Conservation (phyloP, 2,113 vertebrate species). For the Podocnemis expansa region DNA sequence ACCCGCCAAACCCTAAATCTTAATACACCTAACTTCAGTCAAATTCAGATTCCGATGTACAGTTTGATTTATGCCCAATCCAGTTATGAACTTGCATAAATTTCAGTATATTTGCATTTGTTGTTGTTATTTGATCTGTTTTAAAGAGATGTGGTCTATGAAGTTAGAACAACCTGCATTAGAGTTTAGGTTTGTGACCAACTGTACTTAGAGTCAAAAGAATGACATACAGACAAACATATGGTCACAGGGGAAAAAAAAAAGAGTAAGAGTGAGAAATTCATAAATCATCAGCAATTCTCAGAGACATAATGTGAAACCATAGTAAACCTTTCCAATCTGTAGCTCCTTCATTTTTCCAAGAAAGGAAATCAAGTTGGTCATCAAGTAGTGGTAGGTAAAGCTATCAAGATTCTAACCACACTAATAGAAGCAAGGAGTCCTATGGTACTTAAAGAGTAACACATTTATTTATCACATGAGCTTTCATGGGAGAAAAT, state of each 20-base stretch:
- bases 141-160: not conserved
- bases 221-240: not conserved
- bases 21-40: not conserved
- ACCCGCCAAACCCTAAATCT: not conserved
- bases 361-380: not conserved
- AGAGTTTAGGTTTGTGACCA: not conserved
- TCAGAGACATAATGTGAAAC: not conserved
- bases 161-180: not conserved
- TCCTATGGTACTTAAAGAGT: too few species aligned
- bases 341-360: rapidly evolving
- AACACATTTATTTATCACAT: too few species aligned
- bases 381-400: not conserved
- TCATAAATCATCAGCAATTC: not conserved
- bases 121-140: not conserved
- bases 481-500: too few species aligned
- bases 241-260: not conserved
- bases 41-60: not conserved
- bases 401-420: not conserved
- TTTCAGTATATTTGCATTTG: not conserved
- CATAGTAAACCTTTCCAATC: not conserved
- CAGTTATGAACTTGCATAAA: not conserved
- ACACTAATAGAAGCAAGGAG: too few species aligned
- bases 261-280: not conserved
- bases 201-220: not conserved
- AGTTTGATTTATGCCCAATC: not conserved